Evolutionary conservation across 2,113 vertebrate species (phyloP).

Genomic region (Psilopsiagon aymara): DNA sequence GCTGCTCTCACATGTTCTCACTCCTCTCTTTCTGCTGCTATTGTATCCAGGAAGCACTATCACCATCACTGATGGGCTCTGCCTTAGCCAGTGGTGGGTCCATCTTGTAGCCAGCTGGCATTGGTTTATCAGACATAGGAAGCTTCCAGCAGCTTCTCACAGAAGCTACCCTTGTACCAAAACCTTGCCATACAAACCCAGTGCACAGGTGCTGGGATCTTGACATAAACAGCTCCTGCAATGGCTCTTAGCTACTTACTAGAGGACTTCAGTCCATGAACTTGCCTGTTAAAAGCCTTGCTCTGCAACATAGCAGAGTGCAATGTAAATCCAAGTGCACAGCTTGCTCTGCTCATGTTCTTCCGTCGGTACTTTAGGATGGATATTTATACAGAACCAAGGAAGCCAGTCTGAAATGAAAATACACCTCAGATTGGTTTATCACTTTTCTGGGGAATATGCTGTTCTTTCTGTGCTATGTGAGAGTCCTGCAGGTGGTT

Average conservation of each 20-base stretch:
- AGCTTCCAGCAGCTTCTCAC: background rate
- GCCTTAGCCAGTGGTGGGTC: accelerated
- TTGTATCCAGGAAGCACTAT: background rate
- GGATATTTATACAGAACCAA: background rate
- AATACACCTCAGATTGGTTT: accelerated
- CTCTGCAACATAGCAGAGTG: background rate
- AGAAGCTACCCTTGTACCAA: background rate
- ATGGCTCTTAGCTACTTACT: background rate
- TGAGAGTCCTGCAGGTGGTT: background rate
- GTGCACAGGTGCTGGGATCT: background rate
- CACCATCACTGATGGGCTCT: background rate
- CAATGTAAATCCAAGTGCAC: background rate
- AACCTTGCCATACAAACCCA: background rate
- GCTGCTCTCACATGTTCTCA: background rate
- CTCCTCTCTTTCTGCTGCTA: background rate
- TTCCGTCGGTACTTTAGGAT: background rate
- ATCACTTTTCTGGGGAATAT: background rate
- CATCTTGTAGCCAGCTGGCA: background rate
- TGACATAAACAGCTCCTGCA: background rate
- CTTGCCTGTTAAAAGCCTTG: background rate
- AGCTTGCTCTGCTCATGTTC: background rate
- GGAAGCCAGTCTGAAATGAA: background rate
- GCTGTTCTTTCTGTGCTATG: background rate
- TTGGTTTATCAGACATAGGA: background rate
- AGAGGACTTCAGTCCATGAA: background rate